Conservation (phyloP, 2,888 invertebrate species). For the Perizoma flavofasciatum region DNA sequence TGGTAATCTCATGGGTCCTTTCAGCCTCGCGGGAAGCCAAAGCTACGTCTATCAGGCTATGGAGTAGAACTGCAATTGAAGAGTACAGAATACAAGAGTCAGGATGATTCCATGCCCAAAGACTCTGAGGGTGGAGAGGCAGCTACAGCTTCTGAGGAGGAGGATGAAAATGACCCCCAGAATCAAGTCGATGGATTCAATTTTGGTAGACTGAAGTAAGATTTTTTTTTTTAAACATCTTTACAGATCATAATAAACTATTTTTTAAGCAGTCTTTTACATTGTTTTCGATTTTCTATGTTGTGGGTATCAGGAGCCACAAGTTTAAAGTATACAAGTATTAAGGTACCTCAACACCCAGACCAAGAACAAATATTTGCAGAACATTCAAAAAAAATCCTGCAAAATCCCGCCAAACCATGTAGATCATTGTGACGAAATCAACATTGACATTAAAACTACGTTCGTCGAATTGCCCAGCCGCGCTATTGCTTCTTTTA, state of each 20-base stretch:
- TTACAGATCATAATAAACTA: no score
- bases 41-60: conserved; percentile 95
- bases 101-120: conserved; percentile 93
- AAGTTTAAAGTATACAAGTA: no score
- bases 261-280: not conserved
- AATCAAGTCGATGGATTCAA: conserved; percentile 94
- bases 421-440: no score
- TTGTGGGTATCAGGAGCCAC: no score
- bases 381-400: no score
- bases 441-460: no score
- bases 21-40: conserved; percentile 69
- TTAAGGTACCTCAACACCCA: no score
- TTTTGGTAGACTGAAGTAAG: conserved; percentile 92
- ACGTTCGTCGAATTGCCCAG: no score
- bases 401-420: no score
- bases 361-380: no score
- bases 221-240: not conserved
- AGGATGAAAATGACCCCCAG: conserved; percentile 86
- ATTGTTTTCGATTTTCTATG: no score
- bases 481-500: no score
- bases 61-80: conserved; percentile 99
- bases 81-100: conserved; percentile 99
- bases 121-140: conserved; percentile 81
- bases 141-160: conserved; percentile 70
- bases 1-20: conserved; percentile 17